Evolutionary conservation across 2,888 invertebrate species (phyloP), one percentile per base, ranked within the genome.

Genomic region (Lasioglossum vierecki): DNA sequence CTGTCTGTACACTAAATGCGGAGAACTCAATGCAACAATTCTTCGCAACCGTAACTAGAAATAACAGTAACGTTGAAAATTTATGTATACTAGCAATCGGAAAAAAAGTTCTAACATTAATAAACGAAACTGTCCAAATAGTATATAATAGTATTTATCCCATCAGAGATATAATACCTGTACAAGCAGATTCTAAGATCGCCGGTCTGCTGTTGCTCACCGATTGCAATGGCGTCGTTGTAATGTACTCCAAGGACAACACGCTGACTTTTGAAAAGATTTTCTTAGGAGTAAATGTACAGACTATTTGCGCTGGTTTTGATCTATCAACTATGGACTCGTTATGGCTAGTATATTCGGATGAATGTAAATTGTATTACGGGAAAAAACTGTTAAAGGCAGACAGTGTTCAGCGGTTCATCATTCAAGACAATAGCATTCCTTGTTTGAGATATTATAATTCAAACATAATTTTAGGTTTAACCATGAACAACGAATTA

Each of bases 331-430:
- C 44, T 0, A 79, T 88, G 68, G 84, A 93, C 46, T 49, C 73
- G 26, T 76, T 93, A 13, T 92, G 93, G 90, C 84, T 94, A 0
- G 80, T 93, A 39, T 92, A 93, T 83, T 91, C 91, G 0, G 91
- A 92, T 80, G 80, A 77, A 8, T 79, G 49, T 13, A 88, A 82
- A 68, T 89, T 90, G 4, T 90, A 92, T 84, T 92, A 92, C 39
- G 86, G 85, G 11, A 80, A 49, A 46, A 93, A 91, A 35, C 82
- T 92, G 15, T 73, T 49, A 11, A 22, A 18, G 11, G n/a, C 6
- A 1, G 81, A 85, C 3, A 60, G 49, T 13, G 26, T 88, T 57
- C 78, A 87, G 26, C 70, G 79, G 80, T 70, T 79, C 4, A 87
- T 68, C 49, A 82, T 83, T 3, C 85, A 91, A 18, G 81, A 91